These are phyloP conservation scores for Lasioglossum malachurum DNA, from an alignment of 2,888 invertebrate species.

Conservation along the genomic window DNA sequence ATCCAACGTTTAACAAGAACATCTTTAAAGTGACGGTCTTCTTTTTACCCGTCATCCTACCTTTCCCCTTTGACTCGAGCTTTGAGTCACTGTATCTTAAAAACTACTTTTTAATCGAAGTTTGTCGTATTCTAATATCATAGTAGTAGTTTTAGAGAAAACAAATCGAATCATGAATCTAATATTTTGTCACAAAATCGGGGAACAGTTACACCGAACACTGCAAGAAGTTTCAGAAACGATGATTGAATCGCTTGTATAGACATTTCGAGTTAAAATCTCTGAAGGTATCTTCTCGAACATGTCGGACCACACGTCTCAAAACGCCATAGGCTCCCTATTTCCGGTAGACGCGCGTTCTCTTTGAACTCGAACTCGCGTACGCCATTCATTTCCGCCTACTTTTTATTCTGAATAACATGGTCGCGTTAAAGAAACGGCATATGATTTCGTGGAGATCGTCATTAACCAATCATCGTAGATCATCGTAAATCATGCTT, in stretches of 20 bases:
- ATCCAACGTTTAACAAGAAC: background rate
- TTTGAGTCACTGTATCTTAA: background rate
- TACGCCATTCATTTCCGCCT: conserved; percentile 28
- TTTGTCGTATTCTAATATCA: background rate
- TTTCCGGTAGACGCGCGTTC: conserved; percentile 23
- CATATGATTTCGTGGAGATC: conserved; percentile 15
- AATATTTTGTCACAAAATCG: background rate
- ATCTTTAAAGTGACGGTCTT: background rate
- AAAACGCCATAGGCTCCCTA: conserved; percentile 15
- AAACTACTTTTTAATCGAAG: background rate
- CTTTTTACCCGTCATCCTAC: background rate
- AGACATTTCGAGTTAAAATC: background rate
- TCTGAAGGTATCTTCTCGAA: background rate
- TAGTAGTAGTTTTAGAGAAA: background rate
- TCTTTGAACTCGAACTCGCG: conserved; percentile 24
- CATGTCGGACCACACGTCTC: conserved; percentile 20
- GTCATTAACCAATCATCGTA: conserved; percentile 42
- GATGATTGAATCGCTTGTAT: background rate
- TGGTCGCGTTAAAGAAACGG: background rate
- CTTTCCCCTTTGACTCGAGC: background rate
- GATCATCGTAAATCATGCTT: conserved; percentile 48
- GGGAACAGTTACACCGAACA: background rate
- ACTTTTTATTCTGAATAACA: conserved; percentile 15
- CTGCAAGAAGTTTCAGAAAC: background rate
- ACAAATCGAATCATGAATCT: background rate